Conservation (phyloP, 2,113 vertebrate species). For the Boleophthalmus pectinirostris region DNA sequence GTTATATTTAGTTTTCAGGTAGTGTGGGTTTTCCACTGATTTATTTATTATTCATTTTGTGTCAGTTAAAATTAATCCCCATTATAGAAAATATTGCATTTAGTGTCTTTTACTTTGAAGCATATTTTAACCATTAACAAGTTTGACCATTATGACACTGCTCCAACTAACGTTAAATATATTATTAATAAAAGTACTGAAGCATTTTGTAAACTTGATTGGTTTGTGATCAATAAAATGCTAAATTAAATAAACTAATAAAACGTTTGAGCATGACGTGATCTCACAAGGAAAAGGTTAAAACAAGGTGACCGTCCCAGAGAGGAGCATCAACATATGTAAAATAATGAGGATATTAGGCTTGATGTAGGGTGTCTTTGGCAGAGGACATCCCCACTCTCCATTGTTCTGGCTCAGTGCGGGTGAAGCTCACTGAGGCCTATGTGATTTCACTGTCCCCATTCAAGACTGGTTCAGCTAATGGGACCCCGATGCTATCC, state of each 20-base stretch:
- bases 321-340: background rate
- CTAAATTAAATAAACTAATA: slow-evolving; percentile 21
- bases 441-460: background rate
- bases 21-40: background rate
- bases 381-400: slow-evolving; percentile 4
- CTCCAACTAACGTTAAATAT: background rate
- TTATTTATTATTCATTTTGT: background rate
- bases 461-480: slow-evolving; percentile 13
- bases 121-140: background rate
- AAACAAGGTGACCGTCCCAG: background rate
- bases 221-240: background rate
- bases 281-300: background rate
- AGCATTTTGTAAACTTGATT: background rate
- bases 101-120: background rate
- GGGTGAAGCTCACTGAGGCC: slow-evolving; percentile 1
- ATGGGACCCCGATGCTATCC: slow-evolving; percentile 25
- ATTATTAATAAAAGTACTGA: background rate
- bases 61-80: background rate
- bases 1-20: background rate
- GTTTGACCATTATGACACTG: background rate
- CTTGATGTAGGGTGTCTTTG: slow-evolving; percentile 17
- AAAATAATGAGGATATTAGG: slow-evolving; percentile 4
- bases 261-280: background rate
- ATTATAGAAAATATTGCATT: background rate
- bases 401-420: slow-evolving; percentile 12